Base-by-base conservation (phyloP, 1,140 invertebrate genomes). In the Ceratitis capitata region DNA sequence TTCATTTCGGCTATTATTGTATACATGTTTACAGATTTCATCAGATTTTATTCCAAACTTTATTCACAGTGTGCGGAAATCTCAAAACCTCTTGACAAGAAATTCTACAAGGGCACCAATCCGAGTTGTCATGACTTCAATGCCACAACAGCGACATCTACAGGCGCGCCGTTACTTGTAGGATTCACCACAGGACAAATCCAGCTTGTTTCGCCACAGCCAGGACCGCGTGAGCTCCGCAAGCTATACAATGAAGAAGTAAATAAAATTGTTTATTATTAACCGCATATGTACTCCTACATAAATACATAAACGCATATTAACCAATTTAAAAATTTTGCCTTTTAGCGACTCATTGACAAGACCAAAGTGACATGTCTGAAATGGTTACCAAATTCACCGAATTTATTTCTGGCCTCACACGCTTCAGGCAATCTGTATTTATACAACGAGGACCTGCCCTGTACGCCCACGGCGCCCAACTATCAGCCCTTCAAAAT, bases 51-150 rank as follows among this genome's bases (percentile, higher is more conserved):
- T 5, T 23, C n/a, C n/a, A 78, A 14, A 39, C 14, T 16, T 58
- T 29, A 39, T 85, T 51, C 32, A 51, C 92, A 97, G 96, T 97
- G 97, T 89, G 96, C 97, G 88, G 98, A 99, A 94, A 94, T 99
- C 90, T 97, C 96, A 86, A 98, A 98, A 93, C 98, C 98, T 61
- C 95, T 99, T 86, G 98, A 99, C 92, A 99, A 99, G 92, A 96
- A 99, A 92, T 95, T 98, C 88, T 99, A 99, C 92, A 99, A 99
- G 94, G 98, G 98, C 89, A 99, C 98, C 87, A 99, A 98, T 93
- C 98, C 98, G 82, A 99, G 98, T 35, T 99, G 98, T 93, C 99
- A 99, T 93, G 98, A 99, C 94, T 99, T 99, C 92, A 99, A 99
- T 94, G 94, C 95, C 86, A 94, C 95, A 85, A 96, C 96, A 84